These are phyloP conservation scores for Copidosoma aretas DNA, from an alignment of 2,888 invertebrate genomes.

Conservation along the genomic window DNA sequence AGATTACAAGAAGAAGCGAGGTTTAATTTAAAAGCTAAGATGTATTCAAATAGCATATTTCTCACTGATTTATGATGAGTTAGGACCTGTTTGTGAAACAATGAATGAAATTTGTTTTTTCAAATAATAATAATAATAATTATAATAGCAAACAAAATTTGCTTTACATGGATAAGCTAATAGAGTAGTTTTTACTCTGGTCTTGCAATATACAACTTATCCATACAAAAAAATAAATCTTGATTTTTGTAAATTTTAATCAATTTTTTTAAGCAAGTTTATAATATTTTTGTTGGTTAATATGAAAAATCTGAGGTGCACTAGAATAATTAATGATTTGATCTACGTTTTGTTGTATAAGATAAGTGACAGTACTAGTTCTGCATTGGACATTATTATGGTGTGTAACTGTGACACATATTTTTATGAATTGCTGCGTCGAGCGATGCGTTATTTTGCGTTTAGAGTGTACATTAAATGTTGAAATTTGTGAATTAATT, in stretches of 20 bases:
- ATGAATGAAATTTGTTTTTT: constrained; percentile 28
- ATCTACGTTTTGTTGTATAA: constrained; percentile 32
- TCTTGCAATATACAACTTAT: constrained; percentile 27
- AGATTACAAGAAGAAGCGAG: constrained; percentile 92
- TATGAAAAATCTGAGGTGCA: background rate
- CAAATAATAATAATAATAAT: no score
- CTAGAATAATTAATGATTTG: background rate
- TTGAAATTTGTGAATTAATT: constrained; percentile 31
- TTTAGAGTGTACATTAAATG: constrained; percentile 32
- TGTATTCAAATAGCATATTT: background rate
- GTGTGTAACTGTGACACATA: background rate
- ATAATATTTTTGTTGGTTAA: background rate
- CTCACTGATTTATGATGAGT: constrained; percentile 14
- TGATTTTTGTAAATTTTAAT: background rate
- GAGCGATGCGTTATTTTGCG: constrained; percentile 10
- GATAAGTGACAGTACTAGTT: constrained; percentile 17
- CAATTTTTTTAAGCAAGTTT: background rate
- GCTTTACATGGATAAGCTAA: constrained; percentile 13
- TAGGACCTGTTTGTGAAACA: constrained; percentile 25
- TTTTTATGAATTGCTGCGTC: constrained; percentile 15
- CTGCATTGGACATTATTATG: no score
- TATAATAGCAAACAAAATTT: constrained; percentile 19
- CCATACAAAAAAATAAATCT: no score
- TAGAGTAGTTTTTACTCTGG: constrained; percentile 22
- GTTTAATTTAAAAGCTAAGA: constrained; percentile 72